These are phyloP conservation scores for Choreutis nemorana DNA, from an alignment of 2,888 invertebrate species.

Conservation along the genomic window DNA sequence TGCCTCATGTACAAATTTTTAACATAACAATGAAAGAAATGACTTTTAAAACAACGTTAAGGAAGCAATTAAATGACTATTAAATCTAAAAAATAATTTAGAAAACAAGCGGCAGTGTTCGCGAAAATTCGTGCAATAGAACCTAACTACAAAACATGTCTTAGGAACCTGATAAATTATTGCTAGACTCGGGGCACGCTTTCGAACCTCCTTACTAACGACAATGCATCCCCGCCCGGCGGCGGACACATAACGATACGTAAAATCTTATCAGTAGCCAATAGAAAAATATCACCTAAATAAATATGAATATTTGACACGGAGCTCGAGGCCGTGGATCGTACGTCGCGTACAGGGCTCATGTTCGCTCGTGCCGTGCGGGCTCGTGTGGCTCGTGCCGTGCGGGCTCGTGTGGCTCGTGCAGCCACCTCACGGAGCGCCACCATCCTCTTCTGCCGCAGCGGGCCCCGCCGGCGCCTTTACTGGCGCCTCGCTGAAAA, in stretches of 20 bases:
- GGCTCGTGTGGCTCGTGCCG: too few species aligned
- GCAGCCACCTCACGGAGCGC: too few species aligned
- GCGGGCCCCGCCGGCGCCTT: conserved; percentile 21
- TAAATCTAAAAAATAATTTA: conserved; percentile 39
- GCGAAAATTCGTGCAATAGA: conserved; percentile 63
- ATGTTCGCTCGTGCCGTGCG: too few species aligned
- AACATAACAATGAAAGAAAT: conserved; percentile 53
- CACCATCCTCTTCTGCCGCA: conserved; percentile 16
- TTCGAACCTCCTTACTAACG: conserved; percentile 29
- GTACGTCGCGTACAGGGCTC: too few species aligned
- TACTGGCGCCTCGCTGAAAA: conserved; percentile 33
- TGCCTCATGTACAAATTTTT: conserved; percentile 59
- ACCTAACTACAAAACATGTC: conserved; percentile 64
- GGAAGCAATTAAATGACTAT: conserved; percentile 49
- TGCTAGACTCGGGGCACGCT: conserved; percentile 50
- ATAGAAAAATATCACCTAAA: conserved; percentile 68
- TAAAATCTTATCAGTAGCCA: conserved; percentile 63
- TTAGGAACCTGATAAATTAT: conserved; percentile 67
- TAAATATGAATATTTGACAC: conserved; percentile 56
- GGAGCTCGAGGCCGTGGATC: too few species aligned
- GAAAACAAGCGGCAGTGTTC: conserved; percentile 62
- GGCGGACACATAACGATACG: conserved; percentile 48
- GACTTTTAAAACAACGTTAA: conserved; percentile 42
- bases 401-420: too few species aligned
- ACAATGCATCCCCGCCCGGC: conserved; percentile 38